phyloP scores from a whole-genome alignment of 2,888 invertebrate species.

The Aspidiotus destructor region DNA sequence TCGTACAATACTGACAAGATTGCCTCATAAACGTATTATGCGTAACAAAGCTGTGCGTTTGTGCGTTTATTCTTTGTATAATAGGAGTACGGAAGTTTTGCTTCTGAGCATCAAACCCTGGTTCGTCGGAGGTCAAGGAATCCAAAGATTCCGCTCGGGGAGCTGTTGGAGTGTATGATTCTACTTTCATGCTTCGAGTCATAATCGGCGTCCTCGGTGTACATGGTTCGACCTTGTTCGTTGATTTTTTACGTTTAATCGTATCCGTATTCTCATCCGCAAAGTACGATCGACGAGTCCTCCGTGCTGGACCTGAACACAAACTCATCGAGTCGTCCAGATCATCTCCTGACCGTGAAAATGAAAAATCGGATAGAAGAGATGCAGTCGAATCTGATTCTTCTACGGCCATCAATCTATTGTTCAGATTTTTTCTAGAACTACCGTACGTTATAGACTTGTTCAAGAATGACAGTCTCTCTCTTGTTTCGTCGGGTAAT shows the following conservation, averaged over 20 bases:
- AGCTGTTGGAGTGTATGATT: constrained; percentile 8
- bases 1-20: constrained; percentile 66
- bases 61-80: constrained; percentile 36
- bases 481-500: constrained; percentile 62
- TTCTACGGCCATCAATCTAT: constrained; percentile 41
- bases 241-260: neutral
- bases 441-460: constrained; percentile 37
- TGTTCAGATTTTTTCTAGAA: constrained; percentile 22
- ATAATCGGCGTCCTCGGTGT: neutral
- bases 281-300: constrained; percentile 2
- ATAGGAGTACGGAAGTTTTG: constrained; percentile 12
- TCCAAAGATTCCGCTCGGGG: constrained; percentile 12
- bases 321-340: constrained; percentile 52
- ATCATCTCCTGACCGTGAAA: constrained; percentile 76
- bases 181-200: neutral
- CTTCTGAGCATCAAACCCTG: neutral
- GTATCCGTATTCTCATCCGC: neutral
- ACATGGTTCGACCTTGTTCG: neutral
- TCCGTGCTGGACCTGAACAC: neutral
- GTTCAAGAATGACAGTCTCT: constrained; percentile 68
- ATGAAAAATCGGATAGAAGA: constrained; percentile 59
- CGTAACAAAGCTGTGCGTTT: constrained; percentile 58
- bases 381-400: constrained; percentile 58
- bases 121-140: constrained; percentile 9
- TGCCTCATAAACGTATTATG: constrained; percentile 73